Evolutionary conservation across 2,797 vertebrate genomes (phyloP).

Genomic region (Chelon labrosus): DNA sequence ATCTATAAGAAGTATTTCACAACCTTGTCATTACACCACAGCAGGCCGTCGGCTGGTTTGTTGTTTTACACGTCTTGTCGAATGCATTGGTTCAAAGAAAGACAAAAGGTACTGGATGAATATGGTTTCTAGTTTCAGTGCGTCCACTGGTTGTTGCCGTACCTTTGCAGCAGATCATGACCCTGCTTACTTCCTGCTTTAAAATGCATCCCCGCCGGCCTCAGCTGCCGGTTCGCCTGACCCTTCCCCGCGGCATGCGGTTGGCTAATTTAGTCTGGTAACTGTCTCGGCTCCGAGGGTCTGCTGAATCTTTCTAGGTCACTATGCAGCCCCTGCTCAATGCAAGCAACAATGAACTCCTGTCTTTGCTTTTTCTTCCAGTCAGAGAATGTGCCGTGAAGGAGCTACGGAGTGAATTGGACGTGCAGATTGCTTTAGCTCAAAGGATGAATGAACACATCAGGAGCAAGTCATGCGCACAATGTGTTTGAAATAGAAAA

Average conservation of each 20-base stretch:
- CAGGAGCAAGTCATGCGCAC: slow-evolving; percentile 68
- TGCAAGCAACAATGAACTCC: slow-evolving; percentile 67
- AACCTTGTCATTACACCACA: slow-evolving; percentile 41
- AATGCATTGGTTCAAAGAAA: neutral
- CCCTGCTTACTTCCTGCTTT: slow-evolving; percentile 45
- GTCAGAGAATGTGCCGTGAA: slow-evolving; percentile 64
- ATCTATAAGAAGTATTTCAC: slow-evolving; percentile 41
- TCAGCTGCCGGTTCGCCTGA: slow-evolving; percentile 49
- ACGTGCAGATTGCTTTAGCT: slow-evolving; percentile 77
- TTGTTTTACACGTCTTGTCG: slow-evolving; percentile 1
- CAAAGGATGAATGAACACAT: slow-evolving; percentile 80
- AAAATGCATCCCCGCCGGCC: slow-evolving; percentile 37
- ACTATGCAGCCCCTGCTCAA: slow-evolving; percentile 74
- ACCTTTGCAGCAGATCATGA: slow-evolving; percentile 33
- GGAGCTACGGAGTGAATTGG: slow-evolving; percentile 69
- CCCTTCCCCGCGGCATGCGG: slow-evolving; percentile 55
- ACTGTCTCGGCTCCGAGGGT: slow-evolving; percentile 67
- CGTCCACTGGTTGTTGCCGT: neutral
- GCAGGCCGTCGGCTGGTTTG: slow-evolving; percentile 10
- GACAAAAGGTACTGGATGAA: no score
- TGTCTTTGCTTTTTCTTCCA: slow-evolving; percentile 68
- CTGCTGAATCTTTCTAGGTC: slow-evolving; percentile 77
- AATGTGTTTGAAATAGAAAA: slow-evolving; percentile 71
- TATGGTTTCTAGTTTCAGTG: no score
- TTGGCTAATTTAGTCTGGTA: slow-evolving; percentile 78